These are phyloP conservation scores for Tarsius wallacei DNA, from an alignment of 2,797 vertebrate genomes.

Conservation along the genomic window DNA sequence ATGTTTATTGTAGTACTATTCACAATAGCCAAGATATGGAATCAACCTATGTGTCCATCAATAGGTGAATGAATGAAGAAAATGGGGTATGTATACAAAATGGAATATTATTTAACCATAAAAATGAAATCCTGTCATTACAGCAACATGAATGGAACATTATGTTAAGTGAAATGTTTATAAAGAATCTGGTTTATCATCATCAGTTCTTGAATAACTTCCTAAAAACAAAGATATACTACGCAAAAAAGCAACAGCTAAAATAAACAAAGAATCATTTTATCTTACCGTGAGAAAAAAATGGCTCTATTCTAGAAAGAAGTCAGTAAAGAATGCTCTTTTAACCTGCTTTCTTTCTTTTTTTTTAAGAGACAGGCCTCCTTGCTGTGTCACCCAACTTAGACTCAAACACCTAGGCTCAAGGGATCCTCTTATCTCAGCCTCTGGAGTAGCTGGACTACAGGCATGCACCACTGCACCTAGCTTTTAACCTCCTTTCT, in stretches of 20 bases:
- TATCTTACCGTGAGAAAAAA: constrained; percentile 48
- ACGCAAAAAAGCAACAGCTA: constrained; percentile 27
- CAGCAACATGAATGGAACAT: not conserved
- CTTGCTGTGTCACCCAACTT: not conserved
- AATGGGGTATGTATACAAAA: not conserved
- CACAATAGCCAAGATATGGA: not conserved
- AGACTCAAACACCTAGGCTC: not conserved
- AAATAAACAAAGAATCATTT: constrained; percentile 43
- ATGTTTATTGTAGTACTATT: not conserved
- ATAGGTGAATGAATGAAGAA: not conserved
- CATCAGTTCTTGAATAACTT: constrained; percentile 56
- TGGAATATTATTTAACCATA: not conserved
- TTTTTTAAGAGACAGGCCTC: not conserved
- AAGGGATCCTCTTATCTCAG: not conserved
- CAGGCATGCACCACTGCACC: not conserved
- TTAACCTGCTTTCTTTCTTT: not conserved
- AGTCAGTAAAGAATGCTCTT: not conserved
- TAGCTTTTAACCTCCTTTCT: constrained; percentile 30
- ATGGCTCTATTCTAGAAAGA: constrained; percentile 17
- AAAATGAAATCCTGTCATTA: not conserved
- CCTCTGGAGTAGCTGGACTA: not conserved
- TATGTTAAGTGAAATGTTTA: not conserved
- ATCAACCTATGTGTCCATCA: not conserved
- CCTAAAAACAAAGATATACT: constrained; percentile 39
- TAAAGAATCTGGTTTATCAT: constrained; percentile 32